A percentile compares a stretch with the other conserved stretches of the same genome.
Conservation (phyloP, 2,113 vertebrate species). For the Ciconia boyciana region DNA sequence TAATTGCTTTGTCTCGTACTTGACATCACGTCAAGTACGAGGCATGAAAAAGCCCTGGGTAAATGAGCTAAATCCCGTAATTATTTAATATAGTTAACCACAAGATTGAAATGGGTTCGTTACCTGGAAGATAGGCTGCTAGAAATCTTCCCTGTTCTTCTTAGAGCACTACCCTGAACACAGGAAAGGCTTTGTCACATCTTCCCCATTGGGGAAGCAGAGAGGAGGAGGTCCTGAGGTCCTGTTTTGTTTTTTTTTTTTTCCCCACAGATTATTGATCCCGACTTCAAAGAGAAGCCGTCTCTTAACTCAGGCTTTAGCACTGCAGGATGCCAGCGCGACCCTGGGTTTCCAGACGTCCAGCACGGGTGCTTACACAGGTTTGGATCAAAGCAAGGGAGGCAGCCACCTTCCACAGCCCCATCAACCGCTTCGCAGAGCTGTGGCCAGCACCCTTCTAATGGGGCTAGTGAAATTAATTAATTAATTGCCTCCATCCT, state of each 20-base stretch:
- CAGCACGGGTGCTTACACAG: not conserved
- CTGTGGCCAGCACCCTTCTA: not conserved
- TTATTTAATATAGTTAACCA: not conserved
- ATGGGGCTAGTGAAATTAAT: not conserved
- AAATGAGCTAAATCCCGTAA: not conserved
- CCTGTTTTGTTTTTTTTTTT: not conserved
- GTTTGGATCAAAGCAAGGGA: not conserved
- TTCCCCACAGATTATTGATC: not conserved
- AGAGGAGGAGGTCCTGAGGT: not conserved
- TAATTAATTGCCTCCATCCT: not conserved
- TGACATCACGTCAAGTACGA: not conserved
- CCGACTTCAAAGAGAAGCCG: not conserved
- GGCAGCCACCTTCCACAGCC: not conserved
- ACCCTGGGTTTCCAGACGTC: not conserved
- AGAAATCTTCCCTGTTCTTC: not conserved
- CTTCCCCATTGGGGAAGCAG: not conserved
- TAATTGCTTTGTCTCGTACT: not conserved
- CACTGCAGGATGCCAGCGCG: not conserved
- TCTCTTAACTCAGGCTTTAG: not conserved
- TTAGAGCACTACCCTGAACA: not conserved
- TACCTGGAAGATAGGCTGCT: not conserved
- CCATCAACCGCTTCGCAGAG: not conserved
- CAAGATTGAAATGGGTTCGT: not conserved
- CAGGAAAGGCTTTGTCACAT: not conserved
- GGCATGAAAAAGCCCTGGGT: not conserved